Percentiles rank a stretch among this genome's conserved stretches.
Conservation (phyloP, 2,888 invertebrate genomes). For the Hedychridium roseum region DNA sequence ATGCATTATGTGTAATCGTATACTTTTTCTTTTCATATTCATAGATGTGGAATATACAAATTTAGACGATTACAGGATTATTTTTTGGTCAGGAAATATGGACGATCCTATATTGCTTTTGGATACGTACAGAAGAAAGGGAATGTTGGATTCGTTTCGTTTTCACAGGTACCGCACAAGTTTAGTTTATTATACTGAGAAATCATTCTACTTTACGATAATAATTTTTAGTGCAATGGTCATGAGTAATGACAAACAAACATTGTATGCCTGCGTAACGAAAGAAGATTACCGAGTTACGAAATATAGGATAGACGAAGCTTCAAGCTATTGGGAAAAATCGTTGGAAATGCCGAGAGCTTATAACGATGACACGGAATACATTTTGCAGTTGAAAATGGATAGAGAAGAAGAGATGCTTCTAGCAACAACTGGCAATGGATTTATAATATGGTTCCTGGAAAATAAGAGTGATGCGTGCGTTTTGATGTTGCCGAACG, state of each 20-base stretch:
- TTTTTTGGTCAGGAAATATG: constrained; percentile 84
- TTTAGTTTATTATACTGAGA: not conserved
- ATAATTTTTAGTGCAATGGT: constrained; percentile 69
- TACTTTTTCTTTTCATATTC: constrained; percentile 44
- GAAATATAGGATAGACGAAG: constrained; percentile 65
- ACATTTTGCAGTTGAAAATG: constrained; percentile 82
- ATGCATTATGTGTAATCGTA: not conserved
- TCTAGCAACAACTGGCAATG: constrained; percentile 84
- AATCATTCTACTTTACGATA: not conserved
- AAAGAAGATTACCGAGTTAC: constrained; percentile 69
- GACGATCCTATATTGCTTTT: constrained; percentile 78
- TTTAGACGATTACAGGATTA: constrained; percentile 73
- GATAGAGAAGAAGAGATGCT: constrained; percentile 83
- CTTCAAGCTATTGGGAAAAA: constrained; percentile 70
- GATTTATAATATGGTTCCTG: constrained; percentile 85
- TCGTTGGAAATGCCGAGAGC: constrained; percentile 71
- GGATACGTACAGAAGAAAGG: constrained; percentile 69
- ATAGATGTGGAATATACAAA: constrained; percentile 76
- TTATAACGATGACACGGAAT: constrained; percentile 77
- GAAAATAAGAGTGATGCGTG: constrained; percentile 68
- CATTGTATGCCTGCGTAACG: constrained; percentile 76
- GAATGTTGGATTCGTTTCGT: constrained; percentile 67
- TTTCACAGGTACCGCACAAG: constrained; percentile 66
- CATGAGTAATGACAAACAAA: constrained; percentile 73
- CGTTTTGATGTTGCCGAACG: constrained; percentile 79